These are phyloP conservation scores for Dorcus hopei DNA, from an alignment of 2,888 invertebrate genomes.

Conservation along the genomic window DNA sequence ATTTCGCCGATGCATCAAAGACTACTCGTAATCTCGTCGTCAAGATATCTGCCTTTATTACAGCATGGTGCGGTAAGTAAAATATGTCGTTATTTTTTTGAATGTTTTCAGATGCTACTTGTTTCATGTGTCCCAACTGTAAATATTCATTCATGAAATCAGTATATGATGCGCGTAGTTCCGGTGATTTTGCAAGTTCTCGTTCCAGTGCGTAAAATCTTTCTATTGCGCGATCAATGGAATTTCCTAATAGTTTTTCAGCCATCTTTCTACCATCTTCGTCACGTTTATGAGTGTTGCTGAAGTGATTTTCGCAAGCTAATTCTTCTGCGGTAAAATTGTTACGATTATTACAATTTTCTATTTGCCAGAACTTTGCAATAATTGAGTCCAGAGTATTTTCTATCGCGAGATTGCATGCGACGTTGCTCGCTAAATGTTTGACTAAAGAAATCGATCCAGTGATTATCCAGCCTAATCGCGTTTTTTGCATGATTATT, in stretches of 20 bases:
- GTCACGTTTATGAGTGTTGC: background rate
- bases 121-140: no score
- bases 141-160: no score
- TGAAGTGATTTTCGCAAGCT: constrained; percentile 10
- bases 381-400: background rate
- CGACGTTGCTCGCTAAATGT: background rate
- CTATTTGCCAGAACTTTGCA: constrained; percentile 11
- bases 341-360: background rate
- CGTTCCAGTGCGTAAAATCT: no score
- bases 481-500: constrained; percentile 7
- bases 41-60: constrained; percentile 4
- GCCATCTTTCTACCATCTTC: background rate
- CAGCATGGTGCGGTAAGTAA: constrained; percentile 12
- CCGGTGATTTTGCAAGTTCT: no score
- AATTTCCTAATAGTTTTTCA: no score
- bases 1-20: constrained; percentile 8
- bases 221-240: no score
- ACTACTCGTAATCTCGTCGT: no score
- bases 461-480: constrained; percentile 10
- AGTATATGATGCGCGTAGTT: no score
- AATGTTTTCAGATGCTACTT: no score
- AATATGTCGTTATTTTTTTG: background rate
- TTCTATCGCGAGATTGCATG: constrained; percentile 1
- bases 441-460: background rate
- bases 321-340: background rate